A percentile compares a stretch with the other conserved stretches of the same genome.
These are phyloP conservation scores for Tachyglossus aculeatus DNA, from an alignment of 2,797 vertebrate species.

Conservation along the genomic window DNA sequence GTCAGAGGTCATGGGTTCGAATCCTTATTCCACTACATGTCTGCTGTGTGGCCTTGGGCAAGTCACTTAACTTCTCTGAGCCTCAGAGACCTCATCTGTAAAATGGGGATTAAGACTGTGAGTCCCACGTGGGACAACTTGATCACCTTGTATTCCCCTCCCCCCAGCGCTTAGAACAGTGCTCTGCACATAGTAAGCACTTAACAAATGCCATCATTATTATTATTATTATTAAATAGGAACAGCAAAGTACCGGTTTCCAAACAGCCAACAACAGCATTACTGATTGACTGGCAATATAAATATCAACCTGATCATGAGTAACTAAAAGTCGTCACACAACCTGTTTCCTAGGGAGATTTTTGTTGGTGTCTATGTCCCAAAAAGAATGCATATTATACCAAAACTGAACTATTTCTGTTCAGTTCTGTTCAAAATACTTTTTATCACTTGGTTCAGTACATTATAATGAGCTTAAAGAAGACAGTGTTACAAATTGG, in stretches of 20 bases:
- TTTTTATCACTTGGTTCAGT: neutral
- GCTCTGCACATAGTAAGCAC: too few relatives aligned
- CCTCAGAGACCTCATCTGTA: too few relatives aligned
- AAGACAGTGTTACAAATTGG: neutral
- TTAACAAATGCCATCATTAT: too few relatives aligned
- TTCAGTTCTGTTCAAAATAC: neutral
- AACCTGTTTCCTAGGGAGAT: conserved; percentile 23
- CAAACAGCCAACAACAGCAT: neutral
- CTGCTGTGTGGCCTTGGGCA: too few relatives aligned
- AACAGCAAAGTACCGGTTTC: conserved; percentile 35
- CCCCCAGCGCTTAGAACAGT: too few relatives aligned
- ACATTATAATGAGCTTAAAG: neutral
- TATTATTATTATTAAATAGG: too few relatives aligned
- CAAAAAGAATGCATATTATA: conserved; percentile 28
- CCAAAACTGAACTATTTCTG: neutral
- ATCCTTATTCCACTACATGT: too few relatives aligned
- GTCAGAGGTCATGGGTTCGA: too few relatives aligned
- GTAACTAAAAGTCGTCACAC: conserved; percentile 47
- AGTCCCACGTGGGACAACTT: too few relatives aligned
- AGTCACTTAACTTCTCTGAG: too few relatives aligned
- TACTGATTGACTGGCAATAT: conserved; percentile 50
- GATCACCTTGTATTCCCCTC: too few relatives aligned
- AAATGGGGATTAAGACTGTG: too few relatives aligned
- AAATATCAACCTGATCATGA: conserved; percentile 24
- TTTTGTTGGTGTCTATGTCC: conserved; percentile 42